Conservation (phyloP, 2,797 vertebrate species). For the Scyliorhinus canicula region DNA sequence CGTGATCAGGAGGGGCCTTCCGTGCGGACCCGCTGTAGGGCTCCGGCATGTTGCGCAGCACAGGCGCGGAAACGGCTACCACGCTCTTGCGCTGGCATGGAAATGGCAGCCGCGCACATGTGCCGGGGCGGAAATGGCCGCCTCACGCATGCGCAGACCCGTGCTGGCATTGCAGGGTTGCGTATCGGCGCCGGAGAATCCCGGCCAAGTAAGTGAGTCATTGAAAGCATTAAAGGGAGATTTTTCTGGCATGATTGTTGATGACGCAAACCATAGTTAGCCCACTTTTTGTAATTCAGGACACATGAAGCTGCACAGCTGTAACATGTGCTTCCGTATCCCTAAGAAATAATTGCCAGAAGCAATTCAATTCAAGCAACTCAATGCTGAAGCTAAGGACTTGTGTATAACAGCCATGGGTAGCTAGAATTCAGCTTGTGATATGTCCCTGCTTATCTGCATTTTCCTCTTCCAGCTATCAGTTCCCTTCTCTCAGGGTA, state of each 20-base stretch:
- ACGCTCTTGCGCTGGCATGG: no score
- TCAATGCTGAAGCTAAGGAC: neutral
- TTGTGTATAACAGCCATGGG: neutral
- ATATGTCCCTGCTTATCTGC: neutral
- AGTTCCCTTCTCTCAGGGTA: neutral
- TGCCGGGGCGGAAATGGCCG: no score
- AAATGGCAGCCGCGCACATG: no score
- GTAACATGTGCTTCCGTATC: neutral
- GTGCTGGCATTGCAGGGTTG: no score
- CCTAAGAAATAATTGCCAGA: neutral
- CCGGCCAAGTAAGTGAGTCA: neutral
- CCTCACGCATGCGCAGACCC: no score
- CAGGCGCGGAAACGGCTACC: no score
- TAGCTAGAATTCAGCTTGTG: neutral
- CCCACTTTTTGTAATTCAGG: neutral
- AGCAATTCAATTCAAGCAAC: no score
- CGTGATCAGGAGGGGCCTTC: no score
- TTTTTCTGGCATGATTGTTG: neutral
- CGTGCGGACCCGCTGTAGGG: no score
- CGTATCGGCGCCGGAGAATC: no score
- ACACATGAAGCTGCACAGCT: neutral
- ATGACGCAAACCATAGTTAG: neutral
- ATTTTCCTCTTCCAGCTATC: neutral
- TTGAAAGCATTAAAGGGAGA: neutral
- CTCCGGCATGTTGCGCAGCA: no score